A percentile compares a stretch with the other conserved stretches of the same genome.
Evolutionary conservation across 2,888 invertebrate species (phyloP).

Genomic region (Melipona bicolor): DNA sequence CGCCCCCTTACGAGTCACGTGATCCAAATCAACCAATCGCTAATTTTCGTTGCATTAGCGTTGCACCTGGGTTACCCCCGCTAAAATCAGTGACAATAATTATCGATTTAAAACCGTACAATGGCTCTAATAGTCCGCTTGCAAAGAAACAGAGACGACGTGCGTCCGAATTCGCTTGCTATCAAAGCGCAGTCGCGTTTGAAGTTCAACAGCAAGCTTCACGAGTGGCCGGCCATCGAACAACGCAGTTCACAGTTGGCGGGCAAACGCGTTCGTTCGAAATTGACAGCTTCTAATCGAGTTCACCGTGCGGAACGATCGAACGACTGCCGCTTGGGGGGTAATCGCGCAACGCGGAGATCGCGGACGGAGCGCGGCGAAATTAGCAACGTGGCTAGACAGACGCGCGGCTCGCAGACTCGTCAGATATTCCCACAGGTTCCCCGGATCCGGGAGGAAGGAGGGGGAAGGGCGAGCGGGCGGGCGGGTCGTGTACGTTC

Average conservation of each 20-base stretch:
- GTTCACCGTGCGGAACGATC: constrained; percentile 16
- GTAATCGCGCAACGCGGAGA: constrained; percentile 31
- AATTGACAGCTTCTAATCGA: neutral
- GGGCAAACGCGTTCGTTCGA: constrained; percentile 4
- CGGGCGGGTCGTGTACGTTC: constrained; percentile 50
- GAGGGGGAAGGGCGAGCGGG: no score
- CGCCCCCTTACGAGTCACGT: no score
- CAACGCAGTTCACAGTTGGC: neutral
- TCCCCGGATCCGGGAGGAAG: constrained; percentile 17
- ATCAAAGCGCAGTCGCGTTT: neutral
- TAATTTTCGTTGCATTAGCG: no score
- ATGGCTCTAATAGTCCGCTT: no score
- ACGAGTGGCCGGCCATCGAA: neutral
- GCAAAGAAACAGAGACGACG: neutral
- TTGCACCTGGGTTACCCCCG: no score
- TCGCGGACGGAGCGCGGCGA: constrained; percentile 35
- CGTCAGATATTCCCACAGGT: constrained; percentile 63
- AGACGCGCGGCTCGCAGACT: constrained; percentile 39
- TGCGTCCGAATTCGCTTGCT: neutral
- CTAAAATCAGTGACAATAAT: no score
- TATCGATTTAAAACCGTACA: no score
- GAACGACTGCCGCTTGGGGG: constrained; percentile 11
- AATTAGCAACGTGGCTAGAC: constrained; percentile 59
- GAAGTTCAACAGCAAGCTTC: neutral
- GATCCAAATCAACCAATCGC: no score